phyloP scores from a whole-genome alignment of 2,113 vertebrate species.

The Synodontis membranacea region DNA sequence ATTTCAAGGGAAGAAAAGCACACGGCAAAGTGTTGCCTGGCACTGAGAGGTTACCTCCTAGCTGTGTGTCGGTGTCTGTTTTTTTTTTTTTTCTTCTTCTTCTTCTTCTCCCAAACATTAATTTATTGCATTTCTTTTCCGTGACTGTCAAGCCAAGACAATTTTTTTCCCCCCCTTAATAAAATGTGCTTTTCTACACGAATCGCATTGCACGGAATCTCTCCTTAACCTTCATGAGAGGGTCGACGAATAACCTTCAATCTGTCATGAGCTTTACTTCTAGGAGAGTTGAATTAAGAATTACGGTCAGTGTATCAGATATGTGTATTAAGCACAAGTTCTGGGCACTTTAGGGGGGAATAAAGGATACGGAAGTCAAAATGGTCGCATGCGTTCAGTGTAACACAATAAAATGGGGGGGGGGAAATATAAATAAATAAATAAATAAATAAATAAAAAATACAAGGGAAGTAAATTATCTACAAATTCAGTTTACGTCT shows the following conservation, averaged over 20 bases:
- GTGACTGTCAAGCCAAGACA: constrained; percentile 48
- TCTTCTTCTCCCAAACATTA: constrained; percentile 50
- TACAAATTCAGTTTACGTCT: constrained; percentile 9
- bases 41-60: constrained; percentile 16
- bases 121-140: constrained; percentile 37
- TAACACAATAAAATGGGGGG: constrained; percentile 23
- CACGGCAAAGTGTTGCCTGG: constrained; percentile 30
- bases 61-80: no score
- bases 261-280: constrained; percentile 28
- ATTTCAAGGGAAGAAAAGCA: constrained; percentile 36
- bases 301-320: background rate
- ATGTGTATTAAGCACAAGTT: background rate
- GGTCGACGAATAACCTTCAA: constrained; percentile 49
- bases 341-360: background rate
- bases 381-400: background rate
- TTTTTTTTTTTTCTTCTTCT: constrained; percentile 48
- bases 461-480: background rate
- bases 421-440: no score
- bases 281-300: constrained; percentile 23
- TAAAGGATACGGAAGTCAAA: constrained; percentile 8
- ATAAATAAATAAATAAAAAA: no score
- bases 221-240: constrained; percentile 52
- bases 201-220: constrained; percentile 11
- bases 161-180: constrained; percentile 21
- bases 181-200: constrained; percentile 19